Conservation (phyloP, 2,797 vertebrate species). For the Danio tinwini region DNA sequence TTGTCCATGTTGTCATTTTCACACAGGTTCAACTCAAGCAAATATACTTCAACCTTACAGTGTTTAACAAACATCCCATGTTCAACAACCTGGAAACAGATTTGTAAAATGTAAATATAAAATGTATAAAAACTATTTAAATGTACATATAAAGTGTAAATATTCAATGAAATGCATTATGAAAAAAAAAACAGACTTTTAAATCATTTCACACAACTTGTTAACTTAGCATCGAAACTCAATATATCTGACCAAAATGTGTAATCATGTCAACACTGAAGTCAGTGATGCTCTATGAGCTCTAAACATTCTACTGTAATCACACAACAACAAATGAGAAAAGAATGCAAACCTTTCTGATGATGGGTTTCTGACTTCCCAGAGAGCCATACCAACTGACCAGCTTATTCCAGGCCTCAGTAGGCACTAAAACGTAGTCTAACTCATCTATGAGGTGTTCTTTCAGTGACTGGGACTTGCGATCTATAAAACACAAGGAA, state of each 20-base stretch:
- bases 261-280: not conserved
- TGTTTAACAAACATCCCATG: constrained; percentile 98
- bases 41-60: constrained; percentile 98
- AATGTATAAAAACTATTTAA: no score
- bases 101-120: no score
- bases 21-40: constrained; percentile 94
- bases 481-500: constrained; percentile 76
- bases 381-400: constrained; percentile 91
- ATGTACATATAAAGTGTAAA: not conserved
- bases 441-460: constrained; percentile 97
- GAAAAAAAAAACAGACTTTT: constrained; percentile 1
- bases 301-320: not conserved
- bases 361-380: constrained; percentile 89
- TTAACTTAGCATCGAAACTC: no score
- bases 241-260: no score
- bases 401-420: constrained; percentile 93
- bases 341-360: constrained; percentile 85
- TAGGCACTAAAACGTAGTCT: constrained; percentile 93
- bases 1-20: constrained; percentile 91
- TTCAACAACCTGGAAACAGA: constrained; percentile 89
- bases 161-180: not conserved
- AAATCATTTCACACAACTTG: no score
- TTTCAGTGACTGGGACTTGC: constrained; percentile 87
- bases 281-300: not conserved
- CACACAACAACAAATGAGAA: not conserved